phyloP scores from a whole-genome alignment of 2,888 invertebrate species.

The Lycaena phlaeas region DNA sequence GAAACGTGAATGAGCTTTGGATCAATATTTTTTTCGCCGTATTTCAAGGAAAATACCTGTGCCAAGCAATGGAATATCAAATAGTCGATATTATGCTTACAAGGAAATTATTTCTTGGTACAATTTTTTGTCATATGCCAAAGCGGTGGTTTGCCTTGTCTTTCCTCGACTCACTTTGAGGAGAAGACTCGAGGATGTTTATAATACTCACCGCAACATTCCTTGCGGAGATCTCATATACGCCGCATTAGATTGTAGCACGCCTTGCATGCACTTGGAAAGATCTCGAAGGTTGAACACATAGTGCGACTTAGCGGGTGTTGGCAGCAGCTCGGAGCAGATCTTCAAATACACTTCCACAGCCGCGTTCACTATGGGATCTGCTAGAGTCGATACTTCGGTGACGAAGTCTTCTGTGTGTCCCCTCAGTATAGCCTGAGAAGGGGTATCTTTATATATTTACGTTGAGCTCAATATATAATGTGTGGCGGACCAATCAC shows the following conservation, averaged over 20 bases:
- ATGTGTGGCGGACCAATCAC: no score
- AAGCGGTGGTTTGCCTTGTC: no score
- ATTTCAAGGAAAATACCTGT: no score
- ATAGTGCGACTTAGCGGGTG: slow-evolving; percentile 93
- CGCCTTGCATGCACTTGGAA: slow-evolving; percentile 92
- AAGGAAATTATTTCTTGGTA: no score
- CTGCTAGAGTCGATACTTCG: slow-evolving; percentile 77
- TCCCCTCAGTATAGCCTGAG: slow-evolving; percentile 78
- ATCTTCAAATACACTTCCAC: slow-evolving; percentile 89
- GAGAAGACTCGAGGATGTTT: background rate
- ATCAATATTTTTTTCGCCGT: no score
- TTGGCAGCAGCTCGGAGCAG: slow-evolving; percentile 85
- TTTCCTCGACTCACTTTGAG: no score
- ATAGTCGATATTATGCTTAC: no score
- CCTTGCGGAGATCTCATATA: slow-evolving; percentile 77
- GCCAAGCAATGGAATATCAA: no score
- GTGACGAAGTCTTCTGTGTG: slow-evolving; percentile 85
- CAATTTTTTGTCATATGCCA: no score
- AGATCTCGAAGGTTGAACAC: slow-evolving; percentile 93
- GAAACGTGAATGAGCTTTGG: no score
- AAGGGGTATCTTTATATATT: no score
- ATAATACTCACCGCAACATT: slow-evolving; percentile 73
- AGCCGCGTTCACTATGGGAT: slow-evolving; percentile 84
- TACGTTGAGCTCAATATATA: no score
- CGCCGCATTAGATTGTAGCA: slow-evolving; percentile 85